Base-by-base conservation (phyloP, 2,113 vertebrate species). In the Muscicapa adusta region DNA sequence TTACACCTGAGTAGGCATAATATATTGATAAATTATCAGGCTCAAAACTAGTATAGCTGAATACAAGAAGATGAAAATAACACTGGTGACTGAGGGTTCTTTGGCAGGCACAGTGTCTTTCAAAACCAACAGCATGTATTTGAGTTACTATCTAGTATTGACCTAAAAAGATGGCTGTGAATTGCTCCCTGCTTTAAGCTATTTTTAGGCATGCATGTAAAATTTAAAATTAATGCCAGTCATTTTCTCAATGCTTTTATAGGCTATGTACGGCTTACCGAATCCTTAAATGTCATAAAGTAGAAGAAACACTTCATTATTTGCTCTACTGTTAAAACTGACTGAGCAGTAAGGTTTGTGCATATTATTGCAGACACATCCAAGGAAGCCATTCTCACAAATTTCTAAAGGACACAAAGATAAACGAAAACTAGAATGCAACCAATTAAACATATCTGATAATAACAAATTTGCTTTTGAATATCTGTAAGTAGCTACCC, bases 391-490 rank as follows among this genome's bases (percentile, higher is more conserved):
- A 42, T 62, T 51, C 18, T n/a, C 15, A 50, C 7, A 12, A 13
- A 78, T 62, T 38, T 56, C 33, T 71, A 50, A 79, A 93, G 34
- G 45, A 91, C 86, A 82, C 6, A 73, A 36, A 78, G 50, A 84
- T 73, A 92, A 92, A 63, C 61, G 53, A 56, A 84, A 95, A 87
- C 40, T 84, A 82, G 16, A 70, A 79, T 85, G 45, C 50, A 96
- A 89, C 33, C 72, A 97, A 91, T 96, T 96, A 97, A 95, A 92
- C 67, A 90, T 42, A 96, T 18, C 34, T 91, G 57, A 71, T 91
- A 92, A 91, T 95, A 96, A 94, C 96, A 95, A 87, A 96, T 96
- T 95, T 96, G 26, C n/a, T 94, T 96, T 84, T 83, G 96, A 97
- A 70, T 85, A 80, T 76, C 53, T 95, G 3, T 93, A 96, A 97